Conservation (phyloP, 2,888 invertebrate species). For the Callimorpha dominula region DNA sequence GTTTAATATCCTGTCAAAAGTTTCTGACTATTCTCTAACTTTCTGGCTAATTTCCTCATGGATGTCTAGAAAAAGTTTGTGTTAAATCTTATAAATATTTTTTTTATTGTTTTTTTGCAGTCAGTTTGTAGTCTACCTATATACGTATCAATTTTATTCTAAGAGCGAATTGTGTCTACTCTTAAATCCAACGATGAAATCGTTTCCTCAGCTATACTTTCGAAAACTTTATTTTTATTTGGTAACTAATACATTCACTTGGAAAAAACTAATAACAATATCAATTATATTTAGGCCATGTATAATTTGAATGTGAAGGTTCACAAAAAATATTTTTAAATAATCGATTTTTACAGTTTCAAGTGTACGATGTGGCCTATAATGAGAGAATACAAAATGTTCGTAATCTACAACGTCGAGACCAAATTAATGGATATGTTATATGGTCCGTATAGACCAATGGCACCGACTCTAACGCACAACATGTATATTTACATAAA, state of each 20-base stretch:
- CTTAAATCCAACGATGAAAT: background rate
- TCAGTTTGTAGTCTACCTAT: background rate
- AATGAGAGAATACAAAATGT: slow-evolving; percentile 43
- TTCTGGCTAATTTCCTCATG: slow-evolving; percentile 26
- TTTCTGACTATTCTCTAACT: slow-evolving; percentile 19
- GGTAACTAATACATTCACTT: slow-evolving; percentile 47
- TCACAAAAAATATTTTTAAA: slow-evolving; percentile 11
- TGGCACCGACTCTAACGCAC: slow-evolving; percentile 33
- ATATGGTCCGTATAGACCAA: slow-evolving; percentile 25
- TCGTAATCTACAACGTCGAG: slow-evolving; percentile 32
- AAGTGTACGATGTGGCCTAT: slow-evolving; percentile 27
- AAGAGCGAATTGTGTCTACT: background rate
- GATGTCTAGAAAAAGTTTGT: slow-evolving; percentile 32
- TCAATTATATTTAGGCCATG: slow-evolving; percentile 46
- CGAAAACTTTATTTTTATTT: slow-evolving; percentile 44
- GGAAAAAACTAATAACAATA: slow-evolving; percentile 34
- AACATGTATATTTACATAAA: slow-evolving; percentile 26
- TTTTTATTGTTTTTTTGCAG: background rate
- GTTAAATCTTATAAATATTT: slow-evolving; percentile 25
- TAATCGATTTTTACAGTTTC: slow-evolving; percentile 4
- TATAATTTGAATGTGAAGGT: slow-evolving; percentile 34
- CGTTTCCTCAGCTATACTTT: slow-evolving; percentile 13
- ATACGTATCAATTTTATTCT: background rate
- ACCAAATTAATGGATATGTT: slow-evolving; percentile 42
- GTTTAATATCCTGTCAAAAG: slow-evolving; percentile 35